Evolutionary conservation across 2,888 invertebrate species (phyloP), one percentile per base, ranked within the genome.

Genomic region (Polydrusus cervinus): DNA sequence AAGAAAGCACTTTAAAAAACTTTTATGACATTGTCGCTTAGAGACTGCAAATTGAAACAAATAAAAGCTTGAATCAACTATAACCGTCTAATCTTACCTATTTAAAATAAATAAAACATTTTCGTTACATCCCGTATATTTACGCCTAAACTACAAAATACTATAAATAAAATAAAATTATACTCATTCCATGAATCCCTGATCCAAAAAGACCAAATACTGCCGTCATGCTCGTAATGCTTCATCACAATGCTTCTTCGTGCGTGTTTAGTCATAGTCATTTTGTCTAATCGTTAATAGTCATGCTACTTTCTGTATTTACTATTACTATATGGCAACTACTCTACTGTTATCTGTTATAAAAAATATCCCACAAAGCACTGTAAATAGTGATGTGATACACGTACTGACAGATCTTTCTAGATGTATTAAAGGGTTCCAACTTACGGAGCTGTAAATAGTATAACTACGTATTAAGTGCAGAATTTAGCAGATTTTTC

Each of bases 171-270:
- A 69, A 49, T 34, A 65, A 49, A 51, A 45, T 45, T 65, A 75
- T 75, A 75, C 74, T 76, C 72, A 76, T 64, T 76, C 66, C 66
- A n/a, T 64, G 51, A 69, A 69, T 67, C 69, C 76, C 73, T 69
- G 69, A 73, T 73, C 70, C 62, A 69, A 73, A 76, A 76, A 76
- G 73, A 73, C 75, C 72, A 60, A 53, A 76, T 72, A 49, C 51
- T 51, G 25, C 60, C n/a, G 14, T 14, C 62, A 40, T 73, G 53
- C 25, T 57, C 61, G 40, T 64, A 14, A 40, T 16, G 20, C 51
- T 60, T 18, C 43, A 64, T 25, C 47, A n/a, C 20, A 43, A 38
- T 60, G 38, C 40, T 45, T 57, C 61, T 65, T 60, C 45, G 57
- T 38, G 57, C 49, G 18, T 20, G 57, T 18, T 34, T 43, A 49